Evolutionary conservation across 2,113 vertebrate genomes (phyloP), one percentile per base, ranked within the genome.

Genomic region (Phaethornis superciliosus): DNA sequence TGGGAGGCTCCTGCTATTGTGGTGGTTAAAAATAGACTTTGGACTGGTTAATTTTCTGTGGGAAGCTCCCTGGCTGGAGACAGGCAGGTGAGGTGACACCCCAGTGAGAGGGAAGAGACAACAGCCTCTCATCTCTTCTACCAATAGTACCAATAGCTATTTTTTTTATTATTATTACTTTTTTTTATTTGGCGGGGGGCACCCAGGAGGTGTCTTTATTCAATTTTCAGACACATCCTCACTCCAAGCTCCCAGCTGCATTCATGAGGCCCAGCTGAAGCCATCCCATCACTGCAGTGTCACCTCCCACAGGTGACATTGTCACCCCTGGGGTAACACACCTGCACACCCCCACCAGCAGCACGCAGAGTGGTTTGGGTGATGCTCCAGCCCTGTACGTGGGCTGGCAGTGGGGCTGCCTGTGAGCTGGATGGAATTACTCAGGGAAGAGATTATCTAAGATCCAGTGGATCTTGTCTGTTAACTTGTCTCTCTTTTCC

Each of bases 1-100:
- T 35, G 81, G 77, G 89, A 94, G 74, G 56, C 49, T 91, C 68
- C 68, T 68, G 94, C 94, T 94, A 96, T 93, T 95, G 95, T 95
- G 88, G 82, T 42, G 64, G 85, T 88, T 96, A 95, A 95, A 95
- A 96, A 96, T 94, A 96, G 92, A 62, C 82, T 82, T 91, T 62
- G 92, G 94, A 77, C 77, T 32, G 59, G 82, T 74, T 49, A 4
- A 17, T 76, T 33, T 42, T 54, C 75, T 88, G 68, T 4, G 32
- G 88, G 88, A 94, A 94, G 76, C 85, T 82, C 76, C 46, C 17
- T 0, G 3, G 74, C 52, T 3, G 0, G 71, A 83, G 72, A 58
- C 7, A 47, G 85, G 85, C 94, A 94, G 82, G 80, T 91, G 90
- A 95, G 86, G 59, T 83, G 56, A 49, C 62, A 70, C 71, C 46